phyloP scores from a whole-genome alignment of 2,888 invertebrate species.

The Boloria euphrosyne region DNA sequence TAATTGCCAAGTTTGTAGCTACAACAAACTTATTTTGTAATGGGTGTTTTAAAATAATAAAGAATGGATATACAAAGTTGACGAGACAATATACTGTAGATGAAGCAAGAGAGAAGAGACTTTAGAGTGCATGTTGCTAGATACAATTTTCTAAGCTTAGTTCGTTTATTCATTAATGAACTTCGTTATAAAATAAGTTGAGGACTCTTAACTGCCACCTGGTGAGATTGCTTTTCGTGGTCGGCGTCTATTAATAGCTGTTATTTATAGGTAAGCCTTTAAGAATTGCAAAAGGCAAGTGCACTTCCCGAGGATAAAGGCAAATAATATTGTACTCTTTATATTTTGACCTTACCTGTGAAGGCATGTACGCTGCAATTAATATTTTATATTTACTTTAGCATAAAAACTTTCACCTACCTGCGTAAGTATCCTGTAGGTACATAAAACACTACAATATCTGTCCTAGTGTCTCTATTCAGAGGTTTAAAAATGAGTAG shows the following conservation, averaged over 20 bases:
- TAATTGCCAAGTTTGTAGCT: constrained; percentile 32
- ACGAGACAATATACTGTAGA: constrained; percentile 37
- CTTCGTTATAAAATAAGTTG: constrained; percentile 76
- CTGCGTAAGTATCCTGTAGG: too few relatives aligned
- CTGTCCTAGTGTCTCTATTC: too few relatives aligned
- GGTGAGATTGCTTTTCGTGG: constrained; percentile 78
- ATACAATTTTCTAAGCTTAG: constrained; percentile 53
- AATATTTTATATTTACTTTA: too few relatives aligned
- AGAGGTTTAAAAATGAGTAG: too few relatives aligned
- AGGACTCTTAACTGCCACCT: constrained; percentile 75
- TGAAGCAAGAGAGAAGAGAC: constrained; percentile 51
- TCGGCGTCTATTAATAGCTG: constrained; percentile 74
- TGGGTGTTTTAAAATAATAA: constrained; percentile 55
- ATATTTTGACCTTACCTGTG: too few relatives aligned
- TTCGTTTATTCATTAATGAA: constrained; percentile 64
- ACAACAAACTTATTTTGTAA: constrained; percentile 31
- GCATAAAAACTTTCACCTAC: too few relatives aligned
- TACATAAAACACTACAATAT: too few relatives aligned
- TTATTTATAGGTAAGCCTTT: constrained; percentile 73
- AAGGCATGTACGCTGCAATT: too few relatives aligned
- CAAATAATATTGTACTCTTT: too few relatives aligned
- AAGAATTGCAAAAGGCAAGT: constrained; percentile 49
- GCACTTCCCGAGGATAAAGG: background rate
- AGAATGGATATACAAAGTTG: constrained; percentile 71
- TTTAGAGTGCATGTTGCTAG: constrained; percentile 48